Evolutionary conservation across 2,797 vertebrate species (phyloP), one percentile per base, ranked within the genome.

Genomic region (Chromobotia macracanthus): DNA sequence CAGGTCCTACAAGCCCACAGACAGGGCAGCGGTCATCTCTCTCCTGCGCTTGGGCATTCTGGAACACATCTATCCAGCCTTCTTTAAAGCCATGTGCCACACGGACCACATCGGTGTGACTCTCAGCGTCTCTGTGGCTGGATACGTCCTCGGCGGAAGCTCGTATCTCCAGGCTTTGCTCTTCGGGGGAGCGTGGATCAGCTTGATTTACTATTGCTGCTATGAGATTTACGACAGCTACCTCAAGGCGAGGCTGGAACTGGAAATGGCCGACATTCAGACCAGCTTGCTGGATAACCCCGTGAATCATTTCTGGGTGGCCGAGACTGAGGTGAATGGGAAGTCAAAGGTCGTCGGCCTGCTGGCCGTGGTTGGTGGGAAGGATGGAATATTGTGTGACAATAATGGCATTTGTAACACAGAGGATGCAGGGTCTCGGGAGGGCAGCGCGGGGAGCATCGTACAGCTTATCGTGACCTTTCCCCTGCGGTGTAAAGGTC

Each of bases 11-110:
- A 80, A 63, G 35, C 80, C 89, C 38, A 86, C 90, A 8, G 93
- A 94, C 51, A 80, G 86, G 38, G 76, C 71, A 0, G 87, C 66
- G 16, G 86, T 91, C 73, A 56, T 75, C 53, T 81, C 89, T 1
- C 85, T 93, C 3, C 90, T 92, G 56, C 86, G 78, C 2, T 84
- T 89, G 10, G 91, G 91, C 51, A 79, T 91, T n/a, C 75, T 89
- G 0, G 91, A 93, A 44, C 90, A 94, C 0, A 84, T 93, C 1
- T 93, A 92, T 82, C 92, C 93, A 0, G 90, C 92, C 1, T 93
- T 93, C 79, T 92, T 93, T 85, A 90, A 84, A 82, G 83, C 91
- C 84, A 82, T 92, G 87, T 87, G 87, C 72, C 87, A 94, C 58
- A 87, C 90, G 0, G 93, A 94, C 85, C 92, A 93, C n/a, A 38